phyloP scores from a whole-genome alignment of 2,888 invertebrate genomes.

The Yponomeuta sedellus region DNA sequence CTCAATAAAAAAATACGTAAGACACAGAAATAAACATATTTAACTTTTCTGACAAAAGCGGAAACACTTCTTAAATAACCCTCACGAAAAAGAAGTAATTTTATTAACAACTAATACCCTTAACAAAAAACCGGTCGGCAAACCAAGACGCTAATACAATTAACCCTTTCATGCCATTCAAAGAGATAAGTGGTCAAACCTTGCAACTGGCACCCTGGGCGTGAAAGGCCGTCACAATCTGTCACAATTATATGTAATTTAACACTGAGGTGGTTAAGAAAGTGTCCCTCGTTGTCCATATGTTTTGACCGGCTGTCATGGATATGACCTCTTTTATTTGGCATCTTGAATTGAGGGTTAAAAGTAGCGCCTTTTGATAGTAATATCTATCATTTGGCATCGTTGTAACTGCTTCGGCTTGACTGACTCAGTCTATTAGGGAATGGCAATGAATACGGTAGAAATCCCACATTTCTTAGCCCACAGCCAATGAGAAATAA shows the following conservation, averaged over 20 bases:
- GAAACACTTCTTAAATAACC: neutral
- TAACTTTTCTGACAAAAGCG: neutral
- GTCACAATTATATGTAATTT: slow-evolving; percentile 62
- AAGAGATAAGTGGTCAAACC: slow-evolving; percentile 62
- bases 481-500: no score
- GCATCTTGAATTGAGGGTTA: neutral
- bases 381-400: neutral
- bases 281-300: slow-evolving; percentile 56
- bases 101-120: neutral
- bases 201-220: slow-evolving; percentile 62
- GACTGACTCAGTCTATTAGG: no score
- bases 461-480: no score
- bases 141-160: slow-evolving; percentile 40
- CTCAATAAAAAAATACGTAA: no score
- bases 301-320: slow-evolving; percentile 28
- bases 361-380: neutral
- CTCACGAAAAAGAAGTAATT: neutral
- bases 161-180: slow-evolving; percentile 29
- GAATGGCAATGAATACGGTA: no score
- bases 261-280: slow-evolving; percentile 49
- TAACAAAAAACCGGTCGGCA: slow-evolving; percentile 38
- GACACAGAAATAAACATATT: no score
- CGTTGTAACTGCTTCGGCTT: no score
- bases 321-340: neutral
- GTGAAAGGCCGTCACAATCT: slow-evolving; percentile 53